Conservation (phyloP, 1,140 invertebrate species). For the Philotrypesis tridentata region DNA sequence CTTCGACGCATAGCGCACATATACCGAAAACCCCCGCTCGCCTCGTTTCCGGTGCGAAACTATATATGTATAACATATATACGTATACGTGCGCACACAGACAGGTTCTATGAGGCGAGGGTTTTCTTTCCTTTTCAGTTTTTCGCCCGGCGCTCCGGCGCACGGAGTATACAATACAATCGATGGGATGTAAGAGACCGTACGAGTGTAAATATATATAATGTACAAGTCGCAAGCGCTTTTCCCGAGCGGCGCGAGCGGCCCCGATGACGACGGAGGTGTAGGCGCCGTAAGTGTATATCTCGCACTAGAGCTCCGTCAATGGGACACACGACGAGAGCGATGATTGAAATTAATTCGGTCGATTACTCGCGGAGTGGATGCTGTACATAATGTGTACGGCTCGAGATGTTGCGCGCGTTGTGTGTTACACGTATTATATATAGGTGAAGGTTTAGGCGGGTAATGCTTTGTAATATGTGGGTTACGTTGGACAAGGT, state of each 20-base stretch:
- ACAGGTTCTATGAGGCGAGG: too few relatives aligned
- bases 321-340: conserved; percentile 5
- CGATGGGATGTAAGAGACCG: too few relatives aligned
- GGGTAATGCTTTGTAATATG: not conserved
- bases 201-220: not conserved
- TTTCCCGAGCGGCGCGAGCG: too few relatives aligned
- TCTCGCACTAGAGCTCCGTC: too few relatives aligned
- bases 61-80: too few relatives aligned
- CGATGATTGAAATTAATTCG: conserved; percentile 39
- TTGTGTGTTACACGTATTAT: too few relatives aligned
- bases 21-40: not conserved
- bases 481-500: not conserved
- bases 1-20: not conserved
- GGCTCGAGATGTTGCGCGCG: not conserved
- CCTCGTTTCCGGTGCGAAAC: conserved; percentile 32
- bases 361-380: not conserved
- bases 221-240: too few relatives aligned
- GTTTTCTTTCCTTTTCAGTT: conserved; percentile 34
- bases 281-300: too few relatives aligned
- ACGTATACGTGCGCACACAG: not conserved
- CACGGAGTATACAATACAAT: not conserved
- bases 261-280: too few relatives aligned
- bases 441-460: conserved; percentile 21
- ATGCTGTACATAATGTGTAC: too few relatives aligned
- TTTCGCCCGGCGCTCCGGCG: not conserved